Evolutionary conservation across 2,888 invertebrate genomes (phyloP), one percentile per base, ranked within the genome.

Genomic region (Pharmacophagus antenor): DNA sequence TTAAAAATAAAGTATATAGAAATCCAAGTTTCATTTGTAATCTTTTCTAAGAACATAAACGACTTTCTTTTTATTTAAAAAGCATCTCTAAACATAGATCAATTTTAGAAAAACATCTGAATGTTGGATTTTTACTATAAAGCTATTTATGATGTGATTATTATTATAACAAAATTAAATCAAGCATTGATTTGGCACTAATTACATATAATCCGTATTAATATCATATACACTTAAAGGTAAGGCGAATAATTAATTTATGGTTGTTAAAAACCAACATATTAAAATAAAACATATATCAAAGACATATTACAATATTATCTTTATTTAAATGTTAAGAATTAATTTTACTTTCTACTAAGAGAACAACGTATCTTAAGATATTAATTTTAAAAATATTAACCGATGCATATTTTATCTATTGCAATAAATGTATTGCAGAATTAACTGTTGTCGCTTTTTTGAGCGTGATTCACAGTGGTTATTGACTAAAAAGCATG

Each of bases 181-280:
- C 12, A 25, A 12, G 46, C 21, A 31, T n/a, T n/a, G 4, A 31
- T 47, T 65, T 65, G 65, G 65, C 65, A 65, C 65, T 58, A 65
- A 58, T 50, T 53, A 17, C 10, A 53, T 25, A 27, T 56, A 47
- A 22, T 47, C 3, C 31, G n/a, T 10, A 21, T 37, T 50, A 37
- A 48, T 59, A 50, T 41, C 51, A 23, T 41, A 1, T 18, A n/a
- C n/a, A n/a, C 37, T n/a, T 37, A 37, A 37, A 37, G n/a, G 6
- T 37, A 37, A 37, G n/a, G 37, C 15, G 4, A 2, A 37, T 31
- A 12, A 12, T 15, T 37, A 37, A 37, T 37, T 4, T 37, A n/a
- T n/a, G 2, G 12, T 10, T 12, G n/a, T 1, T 27, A 27, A 10
- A 27, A 27, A 27, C 27, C 10, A 6, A 1, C 10, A 6, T n/a